A percentile compares a stretch with the other conserved stretches of the same genome.
These are phyloP conservation scores for Lasioglossum lativentre DNA, from an alignment of 2,888 invertebrate species.

Conservation along the genomic window DNA sequence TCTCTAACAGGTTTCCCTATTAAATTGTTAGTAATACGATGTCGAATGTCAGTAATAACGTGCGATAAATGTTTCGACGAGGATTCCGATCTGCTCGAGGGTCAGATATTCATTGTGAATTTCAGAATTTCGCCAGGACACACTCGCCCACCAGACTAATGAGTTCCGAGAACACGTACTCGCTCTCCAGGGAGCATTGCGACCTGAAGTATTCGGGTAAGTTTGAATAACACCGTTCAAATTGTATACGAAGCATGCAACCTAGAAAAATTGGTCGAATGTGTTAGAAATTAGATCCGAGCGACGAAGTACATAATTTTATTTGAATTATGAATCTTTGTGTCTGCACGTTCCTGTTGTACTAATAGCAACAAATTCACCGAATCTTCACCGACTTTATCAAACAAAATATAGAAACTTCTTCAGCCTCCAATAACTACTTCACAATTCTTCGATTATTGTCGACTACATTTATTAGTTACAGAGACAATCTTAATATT, in stretches of 20 bases:
- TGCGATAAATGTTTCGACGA: not conserved
- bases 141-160: slow-evolving; percentile 84
- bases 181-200: slow-evolving; percentile 83
- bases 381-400: not conserved
- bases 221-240: slow-evolving; percentile 44
- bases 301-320: not conserved
- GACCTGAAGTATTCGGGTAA: slow-evolving; percentile 83
- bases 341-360: not conserved
- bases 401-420: not conserved
- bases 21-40: not conserved
- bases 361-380: not conserved
- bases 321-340: not conserved
- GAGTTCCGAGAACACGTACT: slow-evolving; percentile 83
- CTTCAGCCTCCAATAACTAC: not conserved
- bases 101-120: slow-evolving; percentile 64
- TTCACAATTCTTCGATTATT: not conserved
- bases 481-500: too few species aligned
- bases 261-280: not conserved
- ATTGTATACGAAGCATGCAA: slow-evolving; percentile 27
- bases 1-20: slow-evolving; percentile 25
- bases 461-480: not conserved
- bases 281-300: not conserved
- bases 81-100: not conserved
- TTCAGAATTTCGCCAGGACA: slow-evolving; percentile 83
- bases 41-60: slow-evolving; percentile 18